Evolutionary conservation across 2,113 vertebrate genomes (phyloP).

Genomic region (Prunella fulvescens): DNA sequence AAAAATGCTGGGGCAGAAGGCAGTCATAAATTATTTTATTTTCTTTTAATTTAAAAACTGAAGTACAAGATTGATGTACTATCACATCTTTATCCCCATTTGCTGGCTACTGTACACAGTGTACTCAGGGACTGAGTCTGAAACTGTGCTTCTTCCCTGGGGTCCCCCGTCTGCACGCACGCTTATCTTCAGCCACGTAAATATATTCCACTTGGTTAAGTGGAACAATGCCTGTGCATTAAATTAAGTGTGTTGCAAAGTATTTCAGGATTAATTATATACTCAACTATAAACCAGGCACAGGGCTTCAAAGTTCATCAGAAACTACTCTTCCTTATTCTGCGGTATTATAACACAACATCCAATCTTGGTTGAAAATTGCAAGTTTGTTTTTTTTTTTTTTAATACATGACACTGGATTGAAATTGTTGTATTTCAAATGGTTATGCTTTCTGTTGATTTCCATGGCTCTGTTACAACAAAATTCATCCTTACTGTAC

Average conservation of each 20-base stretch:
- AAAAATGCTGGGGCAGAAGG: background rate
- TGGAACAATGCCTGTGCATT: conserved; percentile 49
- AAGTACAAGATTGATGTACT: background rate
- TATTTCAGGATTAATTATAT: conserved; percentile 42
- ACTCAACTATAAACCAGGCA: background rate
- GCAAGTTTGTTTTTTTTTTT: background rate
- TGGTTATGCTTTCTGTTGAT: background rate
- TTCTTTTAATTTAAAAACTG: background rate
- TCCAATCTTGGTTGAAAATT: background rate
- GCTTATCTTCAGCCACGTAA: conserved; percentile 47
- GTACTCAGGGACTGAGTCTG: background rate
- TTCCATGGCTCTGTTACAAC: background rate
- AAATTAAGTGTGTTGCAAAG: conserved; percentile 27
- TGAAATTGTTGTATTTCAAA: background rate
- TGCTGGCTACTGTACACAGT: background rate
- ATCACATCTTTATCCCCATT: conserved; percentile 35
- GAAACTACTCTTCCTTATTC: background rate
- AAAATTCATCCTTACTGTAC: background rate
- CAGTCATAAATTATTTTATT: background rate
- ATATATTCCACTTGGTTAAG: conserved; percentile 56
- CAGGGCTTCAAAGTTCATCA: background rate
- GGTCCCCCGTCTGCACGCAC: background rate
- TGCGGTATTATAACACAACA: background rate
- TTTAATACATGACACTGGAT: background rate
- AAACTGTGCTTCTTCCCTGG: conserved; percentile 52